Evolutionary conservation across 1,140 invertebrate species (phyloP).

Genomic region (Arctopsyche grandis): DNA sequence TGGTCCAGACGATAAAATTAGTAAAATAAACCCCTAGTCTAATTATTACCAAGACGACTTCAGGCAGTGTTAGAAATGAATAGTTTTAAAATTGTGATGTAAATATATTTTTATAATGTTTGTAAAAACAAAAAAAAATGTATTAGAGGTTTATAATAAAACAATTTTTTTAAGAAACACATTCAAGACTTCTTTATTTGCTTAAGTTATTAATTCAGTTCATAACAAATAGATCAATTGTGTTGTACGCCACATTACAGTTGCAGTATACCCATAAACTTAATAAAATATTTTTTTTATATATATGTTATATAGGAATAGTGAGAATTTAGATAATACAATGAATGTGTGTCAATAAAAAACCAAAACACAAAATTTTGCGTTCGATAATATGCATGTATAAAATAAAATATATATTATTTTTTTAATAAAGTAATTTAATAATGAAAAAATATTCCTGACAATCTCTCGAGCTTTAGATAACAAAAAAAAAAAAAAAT

Average conservation of each 20-base stretch:
- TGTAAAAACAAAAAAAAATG: background rate
- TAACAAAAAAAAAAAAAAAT: no score
- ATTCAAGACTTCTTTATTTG: conserved; percentile 53
- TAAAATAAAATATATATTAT: conserved; percentile 23
- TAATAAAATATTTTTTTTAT: background rate
- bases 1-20: no score
- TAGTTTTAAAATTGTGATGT: no score
- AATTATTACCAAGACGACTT: no score
- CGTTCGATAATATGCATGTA: background rate
- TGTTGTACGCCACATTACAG: conserved; percentile 46
- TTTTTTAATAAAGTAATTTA: conserved; percentile 28
- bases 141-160: conserved; percentile 32
- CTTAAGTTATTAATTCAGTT: conserved; percentile 51
- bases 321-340: background rate
- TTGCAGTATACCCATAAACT: conserved; percentile 45
- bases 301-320: background rate
- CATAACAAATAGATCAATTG: conserved; percentile 51
- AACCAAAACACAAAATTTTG: background rate
- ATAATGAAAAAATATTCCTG: conserved; percentile 14
- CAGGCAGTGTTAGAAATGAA: no score
- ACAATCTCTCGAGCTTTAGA: no score
- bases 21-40: no score
- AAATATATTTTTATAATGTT: no score
- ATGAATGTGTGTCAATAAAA: background rate
- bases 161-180: conserved; percentile 43